Evolutionary conservation across 2,888 invertebrate species (phyloP).

Genomic region (Ditylenchus weischeri): DNA sequence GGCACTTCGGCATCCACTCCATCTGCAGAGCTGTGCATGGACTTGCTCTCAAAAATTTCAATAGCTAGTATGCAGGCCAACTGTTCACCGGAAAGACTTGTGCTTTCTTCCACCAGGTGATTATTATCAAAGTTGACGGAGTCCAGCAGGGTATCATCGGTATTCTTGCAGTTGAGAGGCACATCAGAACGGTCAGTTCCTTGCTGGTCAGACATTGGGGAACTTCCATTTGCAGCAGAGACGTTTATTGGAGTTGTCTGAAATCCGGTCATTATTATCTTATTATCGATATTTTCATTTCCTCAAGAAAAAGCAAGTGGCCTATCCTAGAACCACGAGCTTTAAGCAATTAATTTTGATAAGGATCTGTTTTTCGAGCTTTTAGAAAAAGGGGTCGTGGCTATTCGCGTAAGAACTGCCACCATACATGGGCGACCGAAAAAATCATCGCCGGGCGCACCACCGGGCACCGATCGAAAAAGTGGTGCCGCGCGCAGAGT

Average conservation of each 20-base stretch:
- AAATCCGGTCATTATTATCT: conserved; percentile 1
- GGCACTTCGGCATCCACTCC: conserved; percentile 78
- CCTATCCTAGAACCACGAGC: background rate
- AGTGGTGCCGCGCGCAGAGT: no score
- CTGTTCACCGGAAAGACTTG: conserved; percentile 43
- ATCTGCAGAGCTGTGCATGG: conserved; percentile 73
- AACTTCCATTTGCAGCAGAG: no score
- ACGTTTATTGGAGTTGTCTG: background rate
- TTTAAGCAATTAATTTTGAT: no score
- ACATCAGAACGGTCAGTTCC: conserved; percentile 8
- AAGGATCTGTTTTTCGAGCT: no score
- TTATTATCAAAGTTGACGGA: conserved; percentile 70
- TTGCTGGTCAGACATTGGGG: background rate
- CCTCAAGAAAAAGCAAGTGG: background rate
- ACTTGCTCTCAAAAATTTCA: conserved; percentile 66
- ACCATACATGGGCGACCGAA: no score
- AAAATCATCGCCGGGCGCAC: no score
- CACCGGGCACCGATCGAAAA: no score
- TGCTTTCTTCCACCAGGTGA: conserved; percentile 64
- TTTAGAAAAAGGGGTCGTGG: no score
- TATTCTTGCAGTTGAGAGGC: conserved; percentile 26
- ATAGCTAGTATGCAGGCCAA: conserved; percentile 75
- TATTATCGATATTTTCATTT: no score
- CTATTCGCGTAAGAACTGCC: no score
- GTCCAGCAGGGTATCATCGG: conserved; percentile 74